These are phyloP conservation scores for Protaetia brevitarsis DNA, from an alignment of 1,140 invertebrate genomes.

Conservation along the genomic window DNA sequence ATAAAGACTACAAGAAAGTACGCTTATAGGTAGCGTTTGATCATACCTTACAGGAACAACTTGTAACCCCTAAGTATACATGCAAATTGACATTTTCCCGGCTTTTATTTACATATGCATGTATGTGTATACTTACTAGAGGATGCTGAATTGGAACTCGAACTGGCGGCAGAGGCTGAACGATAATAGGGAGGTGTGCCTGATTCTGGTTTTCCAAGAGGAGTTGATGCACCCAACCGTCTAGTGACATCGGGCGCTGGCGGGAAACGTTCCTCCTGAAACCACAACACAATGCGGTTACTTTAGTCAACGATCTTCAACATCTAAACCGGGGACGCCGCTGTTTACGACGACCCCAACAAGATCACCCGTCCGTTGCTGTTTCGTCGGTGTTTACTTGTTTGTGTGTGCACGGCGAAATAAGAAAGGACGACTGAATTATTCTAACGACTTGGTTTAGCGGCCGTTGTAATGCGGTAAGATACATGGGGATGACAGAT, in stretches of 20 bases:
- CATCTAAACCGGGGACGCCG: neutral
- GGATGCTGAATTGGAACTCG: slow-evolving; percentile 40
- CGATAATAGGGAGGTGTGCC: slow-evolving; percentile 47
- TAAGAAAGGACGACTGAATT: neutral
- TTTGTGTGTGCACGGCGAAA: neutral
- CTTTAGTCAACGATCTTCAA: slow-evolving; percentile 22
- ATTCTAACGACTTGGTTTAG: neutral
- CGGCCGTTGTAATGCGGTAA: neutral
- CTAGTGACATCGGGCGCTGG: slow-evolving; percentile 47
- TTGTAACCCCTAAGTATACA: too few species aligned
- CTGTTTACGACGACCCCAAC: slow-evolving; percentile 1
- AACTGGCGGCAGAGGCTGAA: slow-evolving; percentile 42
- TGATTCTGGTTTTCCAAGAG: slow-evolving; percentile 39
- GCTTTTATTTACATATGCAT: too few species aligned
- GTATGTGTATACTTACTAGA: slow-evolving; percentile 41
- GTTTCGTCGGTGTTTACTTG: neutral
- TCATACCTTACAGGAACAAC: too few species aligned
- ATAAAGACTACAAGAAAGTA: too few species aligned
- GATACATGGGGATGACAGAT: neutral
- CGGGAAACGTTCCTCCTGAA: slow-evolving; percentile 46
- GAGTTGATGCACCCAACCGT: slow-evolving; percentile 41
- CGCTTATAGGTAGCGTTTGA: too few species aligned
- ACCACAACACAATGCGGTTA: slow-evolving; percentile 27
- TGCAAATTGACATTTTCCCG: too few species aligned
- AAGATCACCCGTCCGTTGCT: slow-evolving; percentile 10